These are phyloP conservation scores for Xanthia togata DNA, from an alignment of 2,888 invertebrate genomes.

Conservation along the genomic window DNA sequence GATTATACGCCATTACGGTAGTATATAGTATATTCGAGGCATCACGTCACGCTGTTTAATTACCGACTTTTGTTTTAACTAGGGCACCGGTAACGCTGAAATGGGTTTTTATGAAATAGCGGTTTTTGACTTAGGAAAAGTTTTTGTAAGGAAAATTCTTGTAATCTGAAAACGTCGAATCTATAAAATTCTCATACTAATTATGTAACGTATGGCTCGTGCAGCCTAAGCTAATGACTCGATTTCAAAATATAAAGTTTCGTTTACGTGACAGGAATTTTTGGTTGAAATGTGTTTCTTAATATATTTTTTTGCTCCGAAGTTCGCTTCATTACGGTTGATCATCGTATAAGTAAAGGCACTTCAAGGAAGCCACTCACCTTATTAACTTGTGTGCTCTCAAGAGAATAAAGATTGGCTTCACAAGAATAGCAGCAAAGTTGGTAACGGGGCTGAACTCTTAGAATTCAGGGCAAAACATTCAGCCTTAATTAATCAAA, in stretches of 20 bases:
- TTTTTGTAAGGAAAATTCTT: background rate
- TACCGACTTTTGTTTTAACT: constrained; percentile 62
- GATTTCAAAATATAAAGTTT: background rate
- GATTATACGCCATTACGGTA: constrained; percentile 68
- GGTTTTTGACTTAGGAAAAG: background rate
- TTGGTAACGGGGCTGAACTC: background rate
- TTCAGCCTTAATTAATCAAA: background rate
- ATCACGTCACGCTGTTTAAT: constrained; percentile 75
- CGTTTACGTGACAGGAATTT: background rate
- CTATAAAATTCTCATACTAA: no score
- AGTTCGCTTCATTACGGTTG: background rate
- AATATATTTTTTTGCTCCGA: background rate
- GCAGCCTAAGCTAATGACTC: background rate
- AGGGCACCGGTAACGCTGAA: constrained; percentile 21
- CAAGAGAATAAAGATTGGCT: background rate
- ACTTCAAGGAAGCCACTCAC: background rate
- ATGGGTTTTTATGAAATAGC: constrained; percentile 15
- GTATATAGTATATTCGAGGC: constrained; percentile 60
- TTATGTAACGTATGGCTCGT: background rate
- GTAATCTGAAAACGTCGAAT: background rate
- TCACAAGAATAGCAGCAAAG: background rate
- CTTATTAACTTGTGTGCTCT: background rate
- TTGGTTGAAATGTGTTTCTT: background rate
- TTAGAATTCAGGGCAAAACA: background rate
- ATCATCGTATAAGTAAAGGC: background rate